Evolutionary conservation across 2,113 vertebrate genomes (phyloP), one percentile per base, ranked within the genome.

Genomic region (Xenopus borealis): DNA sequence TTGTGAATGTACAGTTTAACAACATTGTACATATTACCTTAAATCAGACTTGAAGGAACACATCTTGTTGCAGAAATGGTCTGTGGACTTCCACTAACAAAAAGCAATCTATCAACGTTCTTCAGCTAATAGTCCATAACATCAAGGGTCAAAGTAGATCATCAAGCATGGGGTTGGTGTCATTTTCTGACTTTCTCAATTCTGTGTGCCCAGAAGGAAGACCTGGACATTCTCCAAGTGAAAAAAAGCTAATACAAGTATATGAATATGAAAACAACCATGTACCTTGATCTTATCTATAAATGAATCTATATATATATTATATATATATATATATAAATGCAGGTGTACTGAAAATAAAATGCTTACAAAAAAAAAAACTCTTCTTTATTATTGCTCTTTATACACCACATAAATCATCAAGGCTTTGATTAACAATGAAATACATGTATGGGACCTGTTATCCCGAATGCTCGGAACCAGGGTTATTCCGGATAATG

Each of bases 111-210:
- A 52, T 72, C 50, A 72, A 44, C 55, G 30, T 55, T 23, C 12
- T 17, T 18, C 40, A 40, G 30, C 50, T 72, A 72, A 72, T 72
- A 72, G 71, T 65, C 71, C 18, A 16, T 65, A 72, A 44, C 62
- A 72, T 64, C 27, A 57, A 65, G 30, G 62, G 71, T 72, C 61
- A 64, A 40, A 64, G 19, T 23, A 47, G n/a, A 16, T 40, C 30
- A 65, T 14, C 16, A 65, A 66, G 52, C 62, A 73, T 58, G 47
- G 53, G 27, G 47, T 73, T 66, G 40, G 12, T 12, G 3, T 53
- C 23, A 20, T 73, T 14, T 45, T 17, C 17, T 45, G 18, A 57
- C 52, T 33, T 72, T 19, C 11, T 63, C 50, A 62, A 58, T 23
- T 63, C 27, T 19, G 47, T 17, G 5, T 53, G 12, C 16, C 3